Evolutionary conservation across 2,113 vertebrate genomes (phyloP), one percentile per base, ranked within the genome.

Genomic region (Potamarius usumacintae): DNA sequence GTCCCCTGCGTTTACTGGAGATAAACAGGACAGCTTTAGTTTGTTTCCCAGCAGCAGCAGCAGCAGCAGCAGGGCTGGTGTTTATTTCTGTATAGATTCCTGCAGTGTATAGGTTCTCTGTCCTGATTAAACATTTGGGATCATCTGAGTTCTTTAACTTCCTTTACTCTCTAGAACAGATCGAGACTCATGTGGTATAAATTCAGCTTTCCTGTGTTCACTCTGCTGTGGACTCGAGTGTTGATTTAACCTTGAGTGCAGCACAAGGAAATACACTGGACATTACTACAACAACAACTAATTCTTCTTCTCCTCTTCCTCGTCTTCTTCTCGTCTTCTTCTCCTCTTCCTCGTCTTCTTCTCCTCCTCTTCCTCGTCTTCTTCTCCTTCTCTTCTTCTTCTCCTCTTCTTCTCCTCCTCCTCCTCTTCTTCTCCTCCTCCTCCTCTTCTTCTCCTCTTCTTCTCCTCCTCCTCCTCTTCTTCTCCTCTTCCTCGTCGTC

Each of bases 191-290:
- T 27, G 6, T 74, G n/a, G 34, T 62, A 10, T 30, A 15, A 22
- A 18, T 52, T 69, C 2, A 7, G 42, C 42, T 52, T 86, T 25
- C 42, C 11, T 10, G 63, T 86, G n/a, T 62, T 74, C 82, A 69
- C 27, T 71, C 11, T 27, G 8, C 50, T 78, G 60, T 48, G 67
- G 27, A 71, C 20, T 42, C 6, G 0, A 34, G 63, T 82, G 62
- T 84, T 86, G 79, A 80, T 80, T 84, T 89, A 83, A 87, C 84
- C 62, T 57, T 67, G 60, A 72, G 86, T 50, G 58, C 50, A 48
- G 76, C 62, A 65, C 58, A 60, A 30, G 30, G 53, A 57, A 80
- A 34, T 34, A 80, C 15, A 5, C 14, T 30, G 7, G 1, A 9
- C 42, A 42, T 42, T 42, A 42, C 42, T 42, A 42, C 42, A 3